Conservation (phyloP, 2,888 invertebrate species). For the Hypomecis atomaria region DNA sequence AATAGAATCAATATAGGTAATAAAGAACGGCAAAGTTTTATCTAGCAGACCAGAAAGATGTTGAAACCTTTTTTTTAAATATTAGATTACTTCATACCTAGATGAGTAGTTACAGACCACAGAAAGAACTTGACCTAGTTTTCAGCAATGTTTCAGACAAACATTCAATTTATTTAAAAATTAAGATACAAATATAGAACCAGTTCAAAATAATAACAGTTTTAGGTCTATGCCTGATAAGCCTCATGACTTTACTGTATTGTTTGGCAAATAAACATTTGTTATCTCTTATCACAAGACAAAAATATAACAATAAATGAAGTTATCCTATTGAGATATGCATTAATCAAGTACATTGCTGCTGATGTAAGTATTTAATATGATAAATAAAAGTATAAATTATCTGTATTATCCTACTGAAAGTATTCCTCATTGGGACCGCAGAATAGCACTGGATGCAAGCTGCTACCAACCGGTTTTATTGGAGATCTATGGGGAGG, state of each 20-base stretch:
- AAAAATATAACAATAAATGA: slow-evolving; percentile 1
- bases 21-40: no score
- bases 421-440: no score
- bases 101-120: neutral
- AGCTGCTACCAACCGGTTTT: no score
- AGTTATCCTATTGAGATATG: neutral
- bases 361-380: neutral
- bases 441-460: no score
- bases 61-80: no score
- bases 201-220: slow-evolving; percentile 4
- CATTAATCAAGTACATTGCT: neutral
- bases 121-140: neutral
- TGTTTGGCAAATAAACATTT: slow-evolving; percentile 18
- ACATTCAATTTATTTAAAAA: neutral
- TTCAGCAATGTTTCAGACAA: neutral
- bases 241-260: slow-evolving; percentile 1
- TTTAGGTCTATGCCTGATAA: slow-evolving; percentile 22
- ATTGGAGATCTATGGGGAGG: no score
- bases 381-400: neutral
- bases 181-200: neutral
- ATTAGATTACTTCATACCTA: no score
- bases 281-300: slow-evolving; percentile 22
- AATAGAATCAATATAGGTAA: no score
- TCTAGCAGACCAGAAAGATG: no score
- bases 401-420: no score